Conservation (phyloP, 2,888 invertebrate genomes). For the Drepanosiphum platanoidis region DNA sequence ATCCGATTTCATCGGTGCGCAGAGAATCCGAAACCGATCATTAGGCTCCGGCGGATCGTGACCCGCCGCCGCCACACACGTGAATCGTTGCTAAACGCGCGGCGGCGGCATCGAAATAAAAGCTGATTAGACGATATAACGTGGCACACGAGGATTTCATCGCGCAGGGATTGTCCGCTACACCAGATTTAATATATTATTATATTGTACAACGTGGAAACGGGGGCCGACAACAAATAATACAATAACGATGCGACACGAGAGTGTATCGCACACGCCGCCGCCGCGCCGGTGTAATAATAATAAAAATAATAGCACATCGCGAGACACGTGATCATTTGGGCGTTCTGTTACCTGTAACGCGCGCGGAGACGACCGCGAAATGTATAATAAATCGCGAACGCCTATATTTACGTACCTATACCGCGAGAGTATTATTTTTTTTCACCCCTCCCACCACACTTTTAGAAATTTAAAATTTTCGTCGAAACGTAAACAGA, state of each 20-base stretch:
- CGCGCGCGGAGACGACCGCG: neutral
- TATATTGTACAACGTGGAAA: neutral
- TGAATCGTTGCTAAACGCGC: slow-evolving; percentile 52
- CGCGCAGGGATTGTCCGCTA: slow-evolving; percentile 32
- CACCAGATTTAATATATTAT: neutral
- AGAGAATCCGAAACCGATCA: slow-evolving; percentile 62
- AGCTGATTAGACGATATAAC: slow-evolving; percentile 57
- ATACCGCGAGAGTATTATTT: too few species aligned
- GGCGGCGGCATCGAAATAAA: slow-evolving; percentile 20
- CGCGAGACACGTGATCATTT: neutral
- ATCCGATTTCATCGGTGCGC: slow-evolving; percentile 62
- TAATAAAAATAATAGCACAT: slow-evolving; percentile 31
- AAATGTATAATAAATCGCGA: neutral
- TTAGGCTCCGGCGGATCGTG: slow-evolving; percentile 60
- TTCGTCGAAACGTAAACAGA: too few species aligned
- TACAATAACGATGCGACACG: too few species aligned
- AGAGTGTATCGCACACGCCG: too few species aligned
- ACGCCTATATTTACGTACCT: too few species aligned
- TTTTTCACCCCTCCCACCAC: too few species aligned
- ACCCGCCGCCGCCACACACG: slow-evolving; percentile 31
- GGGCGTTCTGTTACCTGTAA: neutral
- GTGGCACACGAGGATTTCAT: slow-evolving; percentile 32
- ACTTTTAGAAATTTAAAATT: too few species aligned
- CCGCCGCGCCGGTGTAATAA: neutral
- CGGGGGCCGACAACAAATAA: neutral